Evolutionary conservation across 2,888 invertebrate species (phyloP), one percentile per base, ranked within the genome.

Genomic region (Leistus spinibarbis): DNA sequence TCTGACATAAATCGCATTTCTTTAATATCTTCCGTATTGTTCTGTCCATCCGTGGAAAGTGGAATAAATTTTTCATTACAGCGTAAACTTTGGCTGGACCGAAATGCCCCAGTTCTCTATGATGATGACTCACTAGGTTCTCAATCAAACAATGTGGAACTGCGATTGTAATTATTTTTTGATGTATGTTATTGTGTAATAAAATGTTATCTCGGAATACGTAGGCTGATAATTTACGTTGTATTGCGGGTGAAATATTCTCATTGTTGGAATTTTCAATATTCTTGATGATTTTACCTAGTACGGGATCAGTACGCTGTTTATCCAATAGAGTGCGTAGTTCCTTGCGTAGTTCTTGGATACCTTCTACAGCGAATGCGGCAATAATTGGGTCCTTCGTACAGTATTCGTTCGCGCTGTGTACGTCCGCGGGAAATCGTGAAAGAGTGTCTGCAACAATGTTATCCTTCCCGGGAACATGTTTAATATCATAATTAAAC

Each of bases 391-490:
- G 64, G 27, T 10, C 64, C 2, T 7, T 1, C 2, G 69, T 63
- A 2, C 17, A 22, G 4, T 17, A 27, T 16, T 9, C 9, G 4
- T 40, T 22, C 3, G 1, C 54, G 16, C 13, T n/a, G 17, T n/a
- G 4, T 16, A 16, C 27, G 56, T 67, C 67, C 60, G 24, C n/a
- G n/a, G 73, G 73, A 70, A 24, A 71, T n/a, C 76, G 65, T 0
- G 76, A 77, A 27, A 78, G 23, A 1, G 68, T 27, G 68, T 78
- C 78, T 0, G 78, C 77, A 0, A 77, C 54, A 2, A 20, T 19
- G 64, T 78, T 77, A 13, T 68, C 65, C 54, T 65, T 68, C 1
- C 77, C 77, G 1, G 63, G 19, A 3, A 72, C n/a, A 24, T 77
- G 70, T 60, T 71, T 54, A 24, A 66, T 60, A 13, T 64, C 20